Evolutionary conservation across 1,140 invertebrate genomes (phyloP), one percentile per base, ranked within the genome.

Genomic region (Pseudomyrmex pallidus): DNA sequence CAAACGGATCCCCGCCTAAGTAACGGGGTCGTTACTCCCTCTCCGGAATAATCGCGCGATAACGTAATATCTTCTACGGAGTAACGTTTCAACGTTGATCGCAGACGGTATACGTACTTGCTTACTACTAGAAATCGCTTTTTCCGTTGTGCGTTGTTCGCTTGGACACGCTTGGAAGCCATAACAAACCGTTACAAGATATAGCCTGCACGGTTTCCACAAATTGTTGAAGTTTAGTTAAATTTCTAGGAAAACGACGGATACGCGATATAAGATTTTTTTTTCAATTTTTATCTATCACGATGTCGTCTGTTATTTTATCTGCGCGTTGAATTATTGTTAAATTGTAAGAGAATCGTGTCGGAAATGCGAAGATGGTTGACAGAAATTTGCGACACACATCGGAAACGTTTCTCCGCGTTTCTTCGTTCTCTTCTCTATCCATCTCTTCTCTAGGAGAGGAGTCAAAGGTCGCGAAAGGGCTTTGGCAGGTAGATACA

Each of bases 391-490:
- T 2, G 44, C 54, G 5, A 17, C 54, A 22, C 20, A 48, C 76
- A 59, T 44, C 22, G 17, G 54, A 72, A 17, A 35, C 5, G 35
- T 63, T 63, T 82, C 20, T 4, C 35, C 35, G 35, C 35, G 35
- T 7, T 7, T 5, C 59, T 74, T 20, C 48, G 48, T 20, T 54
- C 70, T 56, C 46, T 22, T 52, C 70, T 12, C n/a, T 7, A 35
- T 44, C 70, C 46, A 46, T 82, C 52, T 57, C n/a, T 25, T 83
- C 56, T 54, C 56, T 84, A 87, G 56, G n/a, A 82, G n/a, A 70
- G 56, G 15, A 83, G 89, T 90, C 84, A 84, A 73, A 89, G 89
- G 90, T 90, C 87, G 46, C 17, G 59, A 46, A 76, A 50, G 85
- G 50, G 77, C 87, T 90, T 82, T 77, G 70, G 67, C 74, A 82